phyloP scores from a whole-genome alignment of 2,888 invertebrate genomes.

The Eudasyphora cyanicolor region DNA sequence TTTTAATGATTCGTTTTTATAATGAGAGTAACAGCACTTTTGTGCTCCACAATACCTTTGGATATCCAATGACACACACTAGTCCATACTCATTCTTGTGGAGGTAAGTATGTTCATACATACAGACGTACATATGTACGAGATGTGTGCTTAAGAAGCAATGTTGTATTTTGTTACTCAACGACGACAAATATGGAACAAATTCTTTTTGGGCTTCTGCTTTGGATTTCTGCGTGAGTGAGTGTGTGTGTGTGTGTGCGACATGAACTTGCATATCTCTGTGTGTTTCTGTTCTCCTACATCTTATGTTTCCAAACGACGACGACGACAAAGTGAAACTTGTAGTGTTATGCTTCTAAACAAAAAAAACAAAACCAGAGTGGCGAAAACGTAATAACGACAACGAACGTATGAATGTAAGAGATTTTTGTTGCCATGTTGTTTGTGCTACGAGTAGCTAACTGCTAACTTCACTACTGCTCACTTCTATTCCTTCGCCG shows the following conservation, averaged over 20 bases:
- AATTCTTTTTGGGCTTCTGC: conserved; percentile 48
- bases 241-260: background rate
- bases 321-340: conserved; percentile 7
- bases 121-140: background rate
- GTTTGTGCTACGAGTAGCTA: background rate
- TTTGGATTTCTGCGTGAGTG: background rate
- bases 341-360: conserved; percentile 22
- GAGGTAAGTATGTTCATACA: background rate
- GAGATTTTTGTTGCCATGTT: background rate
- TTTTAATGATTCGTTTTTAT: too few species aligned
- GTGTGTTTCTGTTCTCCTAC: conserved; percentile 12
- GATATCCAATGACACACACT: too few species aligned
- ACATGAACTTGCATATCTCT: background rate
- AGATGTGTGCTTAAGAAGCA: background rate
- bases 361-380: too few species aligned
- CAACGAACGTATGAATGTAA: background rate
- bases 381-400: background rate
- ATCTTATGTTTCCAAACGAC: conserved; percentile 6
- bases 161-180: conserved; percentile 15
- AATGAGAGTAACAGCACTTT: background rate
- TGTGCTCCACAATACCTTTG: background rate
- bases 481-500: too few species aligned
- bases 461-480: conserved; percentile 16
- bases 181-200: conserved; percentile 54
- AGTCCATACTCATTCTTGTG: too few species aligned